Base-by-base conservation (phyloP, 1,140 invertebrate species). In the Hyles euphorbiae region DNA sequence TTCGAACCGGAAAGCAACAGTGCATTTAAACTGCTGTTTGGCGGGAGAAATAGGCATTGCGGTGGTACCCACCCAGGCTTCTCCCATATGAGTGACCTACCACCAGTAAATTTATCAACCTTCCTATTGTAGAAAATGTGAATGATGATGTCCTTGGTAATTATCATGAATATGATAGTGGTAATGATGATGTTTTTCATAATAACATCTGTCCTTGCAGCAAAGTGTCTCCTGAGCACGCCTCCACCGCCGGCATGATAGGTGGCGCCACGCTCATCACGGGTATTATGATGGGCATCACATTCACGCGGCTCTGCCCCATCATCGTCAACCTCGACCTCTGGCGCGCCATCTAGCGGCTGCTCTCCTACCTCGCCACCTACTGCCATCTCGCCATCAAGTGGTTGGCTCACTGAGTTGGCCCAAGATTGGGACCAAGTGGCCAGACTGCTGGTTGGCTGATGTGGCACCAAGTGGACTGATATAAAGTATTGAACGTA, bases 231-330 rank as follows among this genome's bases (percentile, higher is more conserved):
- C 91, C 93, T 0, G 93, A 96, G 67, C 91, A 98, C 81, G 95
- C 96, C 22, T 90, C 94, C 0, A 95, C 93, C 6, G 98, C 98
- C 3, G 98, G 98, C 40, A 99, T 99, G 98, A 96, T 98, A 83
- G 97, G 94, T 34, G 97, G 95, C 2, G 97, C 98, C 11, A 94
- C 93, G 70, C 90, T 99, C 1, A 94, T 99, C 1, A 94, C 96
- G 2, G 98, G 98, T 33, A 96, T 99, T 10, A 94, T 97, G 63
- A 84, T 88, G 48, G 98, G 98, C 7, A 92, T 99, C 34, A 85
- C 94, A 22, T 95, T 96, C 74, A 94, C 95, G 0, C 91, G 94
- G 63, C 67, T 95, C 40, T 91, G 95, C 78, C 94, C 95, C 3
- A 83, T 78, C 65, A 67, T 96, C 36, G 91, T 95, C 0, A 55